Base-by-base conservation (phyloP, 2,113 vertebrate genomes). In the Hydropotes inermis region DNA sequence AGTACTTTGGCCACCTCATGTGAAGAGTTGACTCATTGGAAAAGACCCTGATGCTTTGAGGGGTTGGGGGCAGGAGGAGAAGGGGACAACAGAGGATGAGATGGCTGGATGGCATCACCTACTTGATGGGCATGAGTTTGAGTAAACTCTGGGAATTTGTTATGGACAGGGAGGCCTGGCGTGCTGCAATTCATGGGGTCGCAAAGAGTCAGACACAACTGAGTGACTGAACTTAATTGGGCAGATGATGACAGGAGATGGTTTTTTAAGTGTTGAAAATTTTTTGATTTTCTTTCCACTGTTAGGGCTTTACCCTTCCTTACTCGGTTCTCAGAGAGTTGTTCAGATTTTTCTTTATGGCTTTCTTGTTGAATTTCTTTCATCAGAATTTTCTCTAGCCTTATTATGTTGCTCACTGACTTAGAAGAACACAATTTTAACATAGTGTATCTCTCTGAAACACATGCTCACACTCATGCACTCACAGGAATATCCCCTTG, bases 291-390 rank as follows among this genome's bases (percentile, higher is more conserved):
- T 89, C 25, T 60, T 92, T 57, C 12, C 47, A 54, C 43, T 94
- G 36, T 78, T 87, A 76, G 13, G 15, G 14, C 36, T 86, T 87
- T 4, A 39, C 19, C 3, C 93, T 36, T 83, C 19, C 27, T 52
- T 79, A 11, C 19, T 87, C 95, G 50, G 1, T 52, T 94, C 60
- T 64, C 83, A 39, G n/a, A 36, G 7, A 70, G 43, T 76, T 12
- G 95, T 90, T 64, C 45, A 64, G 45, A 54, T 86, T 97, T 82
- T 94, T 95, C 58, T 78, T 83, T 93, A 81, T 52, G 33, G 25
- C 67, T 6, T 87, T 96, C 21, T 5, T 84, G 43, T 70, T 82
- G 60, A 88, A 47, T 83, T 70, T 27, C 27, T 96, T 83, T 94
- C 6, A 58, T 43, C 6, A 58, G 17, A 94, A 76, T 50, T 21